phyloP scores from a whole-genome alignment of 2,113 vertebrate genomes.

The Micromys minutus region DNA sequence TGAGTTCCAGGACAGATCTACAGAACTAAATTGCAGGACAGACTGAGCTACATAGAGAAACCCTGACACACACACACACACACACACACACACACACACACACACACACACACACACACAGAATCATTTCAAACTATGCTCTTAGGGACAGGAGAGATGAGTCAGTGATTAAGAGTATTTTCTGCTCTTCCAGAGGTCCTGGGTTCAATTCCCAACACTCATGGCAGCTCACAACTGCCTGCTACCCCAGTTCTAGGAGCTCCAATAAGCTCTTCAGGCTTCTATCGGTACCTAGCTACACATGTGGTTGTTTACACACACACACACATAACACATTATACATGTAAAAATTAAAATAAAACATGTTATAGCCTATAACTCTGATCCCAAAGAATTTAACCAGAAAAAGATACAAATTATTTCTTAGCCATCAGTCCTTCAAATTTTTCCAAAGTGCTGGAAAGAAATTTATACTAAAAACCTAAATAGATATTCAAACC shows the following conservation, averaged over 20 bases:
- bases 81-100: too few species aligned
- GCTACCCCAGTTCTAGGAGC: background rate
- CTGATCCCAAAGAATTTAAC: conserved; percentile 33
- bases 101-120: too few species aligned
- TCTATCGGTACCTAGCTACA: background rate
- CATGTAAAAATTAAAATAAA: background rate
- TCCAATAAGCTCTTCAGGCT: background rate
- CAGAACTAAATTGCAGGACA: background rate
- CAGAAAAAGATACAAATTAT: conserved; percentile 48
- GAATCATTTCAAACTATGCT: background rate
- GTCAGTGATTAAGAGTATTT: background rate
- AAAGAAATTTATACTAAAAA: background rate
- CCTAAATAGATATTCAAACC: background rate
- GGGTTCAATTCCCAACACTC: background rate
- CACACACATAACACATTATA: background rate
- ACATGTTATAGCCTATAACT: conserved; percentile 35
- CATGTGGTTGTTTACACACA: background rate
- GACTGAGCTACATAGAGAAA: background rate
- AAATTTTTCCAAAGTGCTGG: conserved; percentile 41
- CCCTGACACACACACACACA: too few species aligned
- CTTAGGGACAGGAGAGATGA: background rate
- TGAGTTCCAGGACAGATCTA: background rate
- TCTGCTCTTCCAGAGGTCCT: background rate
- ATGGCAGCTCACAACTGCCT: background rate
- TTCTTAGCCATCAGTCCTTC: background rate